Evolutionary conservation across 2,888 invertebrate species (phyloP), one percentile per base, ranked within the genome.

Genomic region (Perizoma affinitatum): DNA sequence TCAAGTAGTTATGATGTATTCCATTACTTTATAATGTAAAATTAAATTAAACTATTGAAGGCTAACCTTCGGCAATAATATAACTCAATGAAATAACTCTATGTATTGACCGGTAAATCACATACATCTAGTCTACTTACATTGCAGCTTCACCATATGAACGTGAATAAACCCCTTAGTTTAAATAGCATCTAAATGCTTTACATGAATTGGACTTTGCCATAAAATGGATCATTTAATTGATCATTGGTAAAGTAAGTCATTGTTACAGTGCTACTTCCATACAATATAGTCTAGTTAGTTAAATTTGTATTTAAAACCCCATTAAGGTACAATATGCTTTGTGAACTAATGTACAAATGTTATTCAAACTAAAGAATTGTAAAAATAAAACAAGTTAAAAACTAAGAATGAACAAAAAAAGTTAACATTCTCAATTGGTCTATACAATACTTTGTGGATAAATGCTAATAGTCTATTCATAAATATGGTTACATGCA

Each of bases 201-300:
- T 55, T 55, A 61, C 51, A 65, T 57, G 52, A 34, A 52, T 50
- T 47, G 57, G 60, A 62, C 59, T 63, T 54, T 52, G 54, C 50
- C 55, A 42, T 41, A 50, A 43, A 50, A 51, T 44, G 11, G 41
- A 53, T 60, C 54, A 58, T 57, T 56, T 55, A 46, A 49, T 47
- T 46, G 11, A 44, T 41, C 45, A 41, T 36, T 42, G 40, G 40
- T 45, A 36, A 34, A 42, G 7, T 43, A 44, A 53, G 53, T 45
- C 54, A 49, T 43, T n/a, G 22, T 22, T 22, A 22, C 22, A 22
- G 22, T 22, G 22, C 22, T 22, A 22, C 22, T 22, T 22, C 22
- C n/a, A 35, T 51, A 10, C 48, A n/a, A 41, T 45, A 33, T 22
- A 58, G 5, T 43, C 22, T 22, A 58, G 6, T 42, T 7, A 22